phyloP scores from a whole-genome alignment of 2,888 invertebrate genomes.

The Nomada lathburiana region DNA sequence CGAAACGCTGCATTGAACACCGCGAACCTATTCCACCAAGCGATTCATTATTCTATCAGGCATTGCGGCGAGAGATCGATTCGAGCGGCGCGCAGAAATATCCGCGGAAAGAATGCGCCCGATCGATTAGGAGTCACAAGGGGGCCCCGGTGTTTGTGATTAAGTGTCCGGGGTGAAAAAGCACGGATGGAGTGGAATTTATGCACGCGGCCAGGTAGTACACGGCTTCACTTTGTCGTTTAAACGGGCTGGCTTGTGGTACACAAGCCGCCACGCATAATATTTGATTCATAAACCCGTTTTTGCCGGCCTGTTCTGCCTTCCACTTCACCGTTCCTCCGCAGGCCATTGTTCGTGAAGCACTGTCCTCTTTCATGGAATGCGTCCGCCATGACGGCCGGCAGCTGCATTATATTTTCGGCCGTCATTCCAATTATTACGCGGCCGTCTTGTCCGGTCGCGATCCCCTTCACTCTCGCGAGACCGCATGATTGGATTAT shows the following conservation, averaged over 20 bases:
- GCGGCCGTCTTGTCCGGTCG: conserved; percentile 22
- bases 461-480: background rate
- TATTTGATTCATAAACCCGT: conserved; percentile 60
- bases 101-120: background rate
- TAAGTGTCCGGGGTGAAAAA: conserved; percentile 14
- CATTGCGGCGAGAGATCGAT: too few relatives aligned
- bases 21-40: too few relatives aligned
- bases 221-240: conserved; percentile 31
- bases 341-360: conserved; percentile 54
- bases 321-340: conserved; percentile 15
- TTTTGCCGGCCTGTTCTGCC: conserved; percentile 55
- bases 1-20: too few relatives aligned
- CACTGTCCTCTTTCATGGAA: conserved; percentile 41
- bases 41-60: too few relatives aligned
- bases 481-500: conserved; percentile 33
- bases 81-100: too few relatives aligned
- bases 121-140: conserved; percentile 4
- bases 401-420: conserved; percentile 64
- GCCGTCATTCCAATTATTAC: conserved; percentile 46
- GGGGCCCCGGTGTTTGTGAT: background rate
- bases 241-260: conserved; percentile 21
- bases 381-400: conserved; percentile 44
- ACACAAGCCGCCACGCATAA: conserved; percentile 33
- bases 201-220: conserved; percentile 21
- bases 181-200: conserved; percentile 13